phyloP scores from a whole-genome alignment of 2,888 invertebrate species.

The Mythimna lalbum region DNA sequence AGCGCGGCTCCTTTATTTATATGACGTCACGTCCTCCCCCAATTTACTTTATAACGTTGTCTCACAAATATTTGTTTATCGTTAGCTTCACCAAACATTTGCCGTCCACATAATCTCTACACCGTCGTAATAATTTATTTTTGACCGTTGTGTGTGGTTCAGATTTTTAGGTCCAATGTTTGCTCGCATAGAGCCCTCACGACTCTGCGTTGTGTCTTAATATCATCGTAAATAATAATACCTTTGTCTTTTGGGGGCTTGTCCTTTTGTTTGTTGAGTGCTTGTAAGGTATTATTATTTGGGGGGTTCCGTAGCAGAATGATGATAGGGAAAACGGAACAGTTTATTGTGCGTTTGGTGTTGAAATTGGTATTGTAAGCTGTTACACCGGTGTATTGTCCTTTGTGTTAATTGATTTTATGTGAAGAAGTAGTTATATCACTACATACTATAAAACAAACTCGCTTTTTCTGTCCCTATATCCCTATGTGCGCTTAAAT shows the following conservation, averaged over 20 bases:
- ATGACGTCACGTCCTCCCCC: constrained; percentile 71
- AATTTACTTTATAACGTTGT: constrained; percentile 78
- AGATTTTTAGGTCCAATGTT: constrained; percentile 48
- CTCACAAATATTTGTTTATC: constrained; percentile 82
- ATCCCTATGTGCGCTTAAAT: too few species aligned
- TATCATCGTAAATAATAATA: constrained; percentile 65
- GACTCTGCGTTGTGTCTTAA: constrained; percentile 58
- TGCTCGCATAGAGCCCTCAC: constrained; percentile 44
- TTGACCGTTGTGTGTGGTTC: constrained; percentile 11
- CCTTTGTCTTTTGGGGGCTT: constrained; percentile 61
- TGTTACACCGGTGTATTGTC: not conserved
- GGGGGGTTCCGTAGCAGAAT: constrained; percentile 58
- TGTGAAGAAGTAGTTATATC: not conserved
- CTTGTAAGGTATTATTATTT: constrained; percentile 53
- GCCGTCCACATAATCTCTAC: constrained; percentile 40
- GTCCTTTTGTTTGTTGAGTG: constrained; percentile 56
- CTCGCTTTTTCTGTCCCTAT: too few species aligned
- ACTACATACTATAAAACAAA: too few species aligned
- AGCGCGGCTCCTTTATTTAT: constrained; percentile 65
- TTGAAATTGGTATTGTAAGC: constrained; percentile 17
- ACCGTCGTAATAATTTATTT: constrained; percentile 36
- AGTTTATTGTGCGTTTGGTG: constrained; percentile 22
- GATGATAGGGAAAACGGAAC: constrained; percentile 22
- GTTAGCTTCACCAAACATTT: constrained; percentile 71
- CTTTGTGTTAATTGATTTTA: not conserved